A percentile compares a stretch with the other conserved stretches of the same genome.
These are phyloP conservation scores for Harpagifer antarcticus DNA, from an alignment of 2,797 vertebrate genomes.

Conservation along the genomic window DNA sequence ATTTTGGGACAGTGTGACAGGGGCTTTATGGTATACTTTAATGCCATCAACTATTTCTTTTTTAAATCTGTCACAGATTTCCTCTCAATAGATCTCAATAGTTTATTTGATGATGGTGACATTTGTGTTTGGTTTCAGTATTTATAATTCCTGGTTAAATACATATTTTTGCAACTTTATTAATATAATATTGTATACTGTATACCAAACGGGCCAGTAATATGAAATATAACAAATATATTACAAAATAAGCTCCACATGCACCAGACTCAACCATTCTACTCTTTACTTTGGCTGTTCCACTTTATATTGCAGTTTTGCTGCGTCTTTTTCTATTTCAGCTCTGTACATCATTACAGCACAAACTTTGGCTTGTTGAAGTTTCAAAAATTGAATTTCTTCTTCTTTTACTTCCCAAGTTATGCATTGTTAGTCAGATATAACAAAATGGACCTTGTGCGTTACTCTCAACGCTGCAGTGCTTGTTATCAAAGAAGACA, in stretches of 20 bases:
- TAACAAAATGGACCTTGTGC: neutral
- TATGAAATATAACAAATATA: neutral
- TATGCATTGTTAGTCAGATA: neutral
- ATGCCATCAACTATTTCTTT: neutral
- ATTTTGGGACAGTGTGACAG: too few species aligned
- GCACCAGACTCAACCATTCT: neutral
- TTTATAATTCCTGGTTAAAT: too few species aligned
- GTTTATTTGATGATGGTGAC: too few species aligned
- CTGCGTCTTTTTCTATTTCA: neutral
- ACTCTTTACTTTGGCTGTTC: neutral
- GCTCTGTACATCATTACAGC: neutral
- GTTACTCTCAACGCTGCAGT: constrained; percentile 3
- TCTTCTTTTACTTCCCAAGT: constrained; percentile 8
- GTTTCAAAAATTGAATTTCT: constrained; percentile 4
- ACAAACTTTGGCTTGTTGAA: neutral
- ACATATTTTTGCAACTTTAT: too few species aligned
- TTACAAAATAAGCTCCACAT: neutral
- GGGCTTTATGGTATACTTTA: neutral
- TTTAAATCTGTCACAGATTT: too few species aligned
- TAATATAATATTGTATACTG: too few species aligned
- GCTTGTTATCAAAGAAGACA: constrained; percentile 24
- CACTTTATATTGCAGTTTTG: neutral
- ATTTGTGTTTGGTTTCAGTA: too few species aligned
- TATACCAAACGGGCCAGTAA: neutral
- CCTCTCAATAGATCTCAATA: too few species aligned